These are phyloP conservation scores for Myocastor coypus DNA, from an alignment of 2,113 vertebrate genomes.

Conservation along the genomic window DNA sequence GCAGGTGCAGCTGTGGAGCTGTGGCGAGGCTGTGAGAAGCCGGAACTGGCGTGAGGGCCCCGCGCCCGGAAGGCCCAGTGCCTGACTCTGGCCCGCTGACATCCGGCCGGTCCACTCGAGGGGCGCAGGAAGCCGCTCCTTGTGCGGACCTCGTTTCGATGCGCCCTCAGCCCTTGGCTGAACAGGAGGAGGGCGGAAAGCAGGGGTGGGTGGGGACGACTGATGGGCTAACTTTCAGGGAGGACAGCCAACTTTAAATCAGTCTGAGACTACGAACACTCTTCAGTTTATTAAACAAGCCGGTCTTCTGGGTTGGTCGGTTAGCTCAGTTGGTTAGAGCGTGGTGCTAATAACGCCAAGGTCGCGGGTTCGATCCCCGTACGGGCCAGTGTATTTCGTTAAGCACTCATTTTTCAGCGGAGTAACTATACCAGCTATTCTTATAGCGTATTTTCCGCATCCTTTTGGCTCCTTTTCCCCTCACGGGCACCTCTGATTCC, in stretches of 20 bases:
- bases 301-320: accelerated
- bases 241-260: accelerated
- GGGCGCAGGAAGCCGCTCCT: background rate
- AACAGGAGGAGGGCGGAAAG: background rate
- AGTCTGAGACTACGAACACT: accelerated
- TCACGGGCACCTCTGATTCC: background rate
- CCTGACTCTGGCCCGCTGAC: background rate
- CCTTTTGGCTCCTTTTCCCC: background rate
- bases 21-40: too few species aligned
- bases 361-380: background rate
- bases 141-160: background rate
- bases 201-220: too few species aligned
- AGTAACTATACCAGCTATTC: background rate
- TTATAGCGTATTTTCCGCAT: background rate
- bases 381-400: background rate
- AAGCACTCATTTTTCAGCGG: background rate
- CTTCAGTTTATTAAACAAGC: too few species aligned
- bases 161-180: accelerated
- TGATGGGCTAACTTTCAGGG: background rate
- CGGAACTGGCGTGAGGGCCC: background rate
- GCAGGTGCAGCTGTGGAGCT: background rate
- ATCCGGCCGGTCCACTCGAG: background rate
- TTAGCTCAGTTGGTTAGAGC: background rate
- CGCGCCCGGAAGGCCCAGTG: too few species aligned
- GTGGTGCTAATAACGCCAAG: constrained; percentile 6